phyloP scores from a whole-genome alignment of 2,113 vertebrate species.

The Gymnobelideus leadbeateri region DNA sequence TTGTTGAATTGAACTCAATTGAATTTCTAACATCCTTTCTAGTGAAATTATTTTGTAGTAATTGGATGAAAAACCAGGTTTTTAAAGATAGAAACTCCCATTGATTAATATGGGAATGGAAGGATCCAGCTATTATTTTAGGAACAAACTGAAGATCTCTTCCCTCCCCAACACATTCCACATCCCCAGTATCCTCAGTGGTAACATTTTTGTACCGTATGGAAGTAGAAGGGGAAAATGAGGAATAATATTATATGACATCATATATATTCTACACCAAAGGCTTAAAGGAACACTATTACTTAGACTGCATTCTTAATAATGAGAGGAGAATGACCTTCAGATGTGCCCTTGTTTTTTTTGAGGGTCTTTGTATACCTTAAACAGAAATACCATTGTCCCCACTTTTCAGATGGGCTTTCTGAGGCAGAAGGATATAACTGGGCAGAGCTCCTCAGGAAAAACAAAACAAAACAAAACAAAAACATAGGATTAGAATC shows the following conservation, averaged over 20 bases:
- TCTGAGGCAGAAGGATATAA: not conserved
- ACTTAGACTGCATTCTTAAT: not conserved
- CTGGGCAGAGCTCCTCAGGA: not conserved
- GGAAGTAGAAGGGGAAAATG: not conserved
- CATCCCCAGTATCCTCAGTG: not conserved
- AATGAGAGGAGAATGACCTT: not conserved
- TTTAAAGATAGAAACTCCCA: not conserved
- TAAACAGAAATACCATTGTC: not conserved
- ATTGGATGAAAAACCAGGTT: not conserved
- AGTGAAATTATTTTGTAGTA: not conserved
- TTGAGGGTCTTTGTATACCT: not conserved
- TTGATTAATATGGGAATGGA: not conserved
- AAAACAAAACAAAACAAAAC: no score
- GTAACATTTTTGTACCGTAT: not conserved
- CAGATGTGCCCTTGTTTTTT: not conserved
- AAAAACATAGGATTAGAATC: not conserved
- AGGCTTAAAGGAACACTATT: not conserved
- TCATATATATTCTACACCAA: constrained; percentile 4
- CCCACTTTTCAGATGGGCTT: not conserved
- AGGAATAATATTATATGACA: not conserved
- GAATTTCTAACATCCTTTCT: not conserved
- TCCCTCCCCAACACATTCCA: not conserved
- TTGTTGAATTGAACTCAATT: not conserved
- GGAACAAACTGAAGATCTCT: not conserved
- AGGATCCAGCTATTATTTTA: not conserved